Evolutionary conservation across 2,797 vertebrate species (phyloP), one percentile per base, ranked within the genome.

Genomic region (Myotis pilosus): DNA sequence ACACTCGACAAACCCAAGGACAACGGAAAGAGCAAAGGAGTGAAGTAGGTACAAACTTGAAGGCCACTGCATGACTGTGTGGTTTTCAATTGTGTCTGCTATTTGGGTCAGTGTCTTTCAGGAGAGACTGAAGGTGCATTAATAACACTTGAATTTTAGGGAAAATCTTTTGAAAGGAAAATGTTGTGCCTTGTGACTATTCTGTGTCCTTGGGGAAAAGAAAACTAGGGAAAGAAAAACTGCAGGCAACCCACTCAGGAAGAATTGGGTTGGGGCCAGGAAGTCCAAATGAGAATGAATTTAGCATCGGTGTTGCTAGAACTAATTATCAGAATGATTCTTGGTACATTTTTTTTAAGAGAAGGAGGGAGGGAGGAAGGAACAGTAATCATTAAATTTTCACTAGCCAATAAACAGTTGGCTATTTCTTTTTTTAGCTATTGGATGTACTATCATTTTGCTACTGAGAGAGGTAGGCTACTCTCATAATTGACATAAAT

Each of bases 131-230:
- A 86, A 75, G 76, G 86, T 55, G 69, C 86, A 44, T 90, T 94
- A 94, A 95, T 89, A 95, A 96, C 79, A 75, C n/a, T 94, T 84
- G 83, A 60, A 83, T 96, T 96, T 95, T 94, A 95, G 85, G 76
- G 55, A 25, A 91, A 93, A 30, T 92, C 74, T 94, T 92, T 89
- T 93, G 84, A 85, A 96, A 95, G 47, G 89, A 96, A 93, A 95
- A 94, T 90, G 36, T 95, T 81, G 72, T 79, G 33, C 25, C 78
- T 96, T 89, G 87, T 84, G 92, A 87, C 89, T 38, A 82, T 81
- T 85, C 60, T 92, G 81, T 81, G 68, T 93, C 85, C 82, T 92
- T 38, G 15, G 93, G 82, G 91, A 87, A 89, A 95, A 92, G 69
- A 80, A 78, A 96, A 44, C 49, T 38, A 62, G 16, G 23, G 55